These are phyloP conservation scores for Branchinecta lynchi DNA, from an alignment of 1,140 invertebrate genomes.

Conservation along the genomic window DNA sequence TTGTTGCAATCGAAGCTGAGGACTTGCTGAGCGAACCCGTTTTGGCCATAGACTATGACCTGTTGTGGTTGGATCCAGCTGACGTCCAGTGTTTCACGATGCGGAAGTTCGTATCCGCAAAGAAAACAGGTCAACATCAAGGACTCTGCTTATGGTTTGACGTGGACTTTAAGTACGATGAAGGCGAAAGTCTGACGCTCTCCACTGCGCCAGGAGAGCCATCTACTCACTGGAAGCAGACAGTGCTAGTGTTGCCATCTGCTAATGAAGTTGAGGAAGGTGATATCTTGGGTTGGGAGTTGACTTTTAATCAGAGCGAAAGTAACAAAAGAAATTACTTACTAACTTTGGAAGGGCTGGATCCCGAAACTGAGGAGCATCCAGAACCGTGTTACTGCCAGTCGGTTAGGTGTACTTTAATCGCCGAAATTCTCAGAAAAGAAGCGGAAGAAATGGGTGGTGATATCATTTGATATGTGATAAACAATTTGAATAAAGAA, in stretches of 20 bases:
- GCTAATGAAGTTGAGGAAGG: conserved; percentile 29
- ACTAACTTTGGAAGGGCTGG: conserved; percentile 48
- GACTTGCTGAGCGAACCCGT: conserved; percentile 34
- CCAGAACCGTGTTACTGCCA: conserved; percentile 57
- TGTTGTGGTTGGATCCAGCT: conserved; percentile 25
- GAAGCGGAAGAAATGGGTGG: conserved; percentile 25
- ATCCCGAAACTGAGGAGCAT: conserved; percentile 50
- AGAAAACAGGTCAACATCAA: conserved; percentile 46
- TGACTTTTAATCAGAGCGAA: conserved; percentile 39
- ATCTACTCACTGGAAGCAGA: conserved; percentile 95
- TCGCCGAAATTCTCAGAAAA: conserved; percentile 40
- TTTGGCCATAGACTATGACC: conserved; percentile 29
- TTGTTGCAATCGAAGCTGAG: conserved; percentile 25
- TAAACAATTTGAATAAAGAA: not conserved
- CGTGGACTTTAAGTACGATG: conserved; percentile 27
- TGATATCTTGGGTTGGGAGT: conserved; percentile 50
- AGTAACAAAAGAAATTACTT: conserved; percentile 42
- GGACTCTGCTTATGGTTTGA: conserved; percentile 43
- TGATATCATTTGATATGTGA: conserved; percentile 11
- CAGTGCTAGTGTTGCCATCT: conserved; percentile 44
- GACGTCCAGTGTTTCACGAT: conserved; percentile 28
- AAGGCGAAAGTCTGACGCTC: conserved; percentile 34
- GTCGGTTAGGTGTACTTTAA: conserved; percentile 58
- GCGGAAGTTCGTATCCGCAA: conserved; percentile 31
- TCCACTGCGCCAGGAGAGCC: conserved; percentile 55